Conservation (phyloP, 2,113 vertebrate genomes). For the Seriola rivoliana region DNA sequence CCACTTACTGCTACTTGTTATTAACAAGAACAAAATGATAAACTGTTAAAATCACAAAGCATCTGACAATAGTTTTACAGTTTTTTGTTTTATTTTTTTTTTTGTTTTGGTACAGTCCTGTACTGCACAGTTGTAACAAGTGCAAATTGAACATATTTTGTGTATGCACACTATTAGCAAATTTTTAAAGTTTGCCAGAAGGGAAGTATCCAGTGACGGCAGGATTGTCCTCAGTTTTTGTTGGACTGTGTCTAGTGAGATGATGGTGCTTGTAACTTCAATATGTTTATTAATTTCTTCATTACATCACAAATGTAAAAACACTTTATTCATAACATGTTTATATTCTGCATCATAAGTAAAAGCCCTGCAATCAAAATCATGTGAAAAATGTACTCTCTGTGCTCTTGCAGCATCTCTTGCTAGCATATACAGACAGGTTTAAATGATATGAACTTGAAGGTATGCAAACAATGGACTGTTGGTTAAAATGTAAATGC, state of each 20-base stretch:
- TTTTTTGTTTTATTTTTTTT: background rate
- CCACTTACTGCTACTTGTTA: background rate
- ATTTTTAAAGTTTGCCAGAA: background rate
- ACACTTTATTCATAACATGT: too few relatives aligned
- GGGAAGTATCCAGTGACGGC: background rate
- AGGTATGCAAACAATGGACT: too few relatives aligned
- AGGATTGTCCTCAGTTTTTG: background rate
- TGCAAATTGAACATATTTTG: background rate
- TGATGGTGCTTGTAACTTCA: too few relatives aligned
- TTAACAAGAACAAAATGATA: background rate
- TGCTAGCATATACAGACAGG: too few relatives aligned
- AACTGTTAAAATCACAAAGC: slow-evolving; percentile 13
- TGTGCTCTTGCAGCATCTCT: too few relatives aligned
- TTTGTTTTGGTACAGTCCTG: background rate
- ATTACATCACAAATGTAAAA: background rate
- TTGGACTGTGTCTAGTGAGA: background rate
- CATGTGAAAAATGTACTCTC: too few relatives aligned
- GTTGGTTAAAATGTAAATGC: too few relatives aligned
- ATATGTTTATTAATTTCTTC: background rate
- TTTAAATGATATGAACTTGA: too few relatives aligned
- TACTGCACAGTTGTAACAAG: background rate
- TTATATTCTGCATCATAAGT: too few relatives aligned
- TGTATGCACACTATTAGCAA: background rate
- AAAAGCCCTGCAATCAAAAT: too few relatives aligned
- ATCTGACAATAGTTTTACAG: background rate